Evolutionary conservation across 2,113 vertebrate genomes (phyloP), one percentile per base, ranked within the genome.

Genomic region (Pseudorasbora parva): DNA sequence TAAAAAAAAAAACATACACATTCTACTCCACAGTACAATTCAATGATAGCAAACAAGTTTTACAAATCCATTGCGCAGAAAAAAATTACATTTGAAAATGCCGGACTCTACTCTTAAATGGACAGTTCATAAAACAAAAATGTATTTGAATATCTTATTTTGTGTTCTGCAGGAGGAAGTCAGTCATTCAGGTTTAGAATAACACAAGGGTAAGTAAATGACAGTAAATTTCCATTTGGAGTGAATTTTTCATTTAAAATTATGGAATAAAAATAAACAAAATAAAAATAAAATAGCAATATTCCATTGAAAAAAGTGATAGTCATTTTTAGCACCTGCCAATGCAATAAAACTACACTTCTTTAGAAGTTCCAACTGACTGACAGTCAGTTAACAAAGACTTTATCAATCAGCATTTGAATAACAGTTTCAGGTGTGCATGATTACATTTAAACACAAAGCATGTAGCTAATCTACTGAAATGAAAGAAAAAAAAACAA

Each of bases 341-440:
- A 60, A 78, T 10, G 21, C n/a, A 60, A 25, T 25, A 15, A 74
- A 74, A 49, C 23, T 7, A 41, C 75, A 76, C 17, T 56, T 19
- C 25, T 30, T 11, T 10, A 75, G 15, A 78, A 78, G 47, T 54
- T 33, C 72, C 47, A 25, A 78, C 37, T 78, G 5, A 25, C 33
- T 45, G 25, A 2, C 37, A 27, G 27, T 79, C 77, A 64, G 41
- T 64, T 1, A 4, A 11, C 21, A 21, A 75, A 75, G 21, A 59
- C 54, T 56, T 76, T 54, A 76, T 77, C 75, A 77, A 23, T 41
- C 9, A 3, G 30, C n/a, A 62, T 79, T 79, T 79, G 77, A 62
- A 79, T 79, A 79, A 79, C 17, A 79, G 43, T 43, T 49, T 49
- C 33, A 23, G 30, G 33, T 59, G 33, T 43, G 75, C 51, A 76